phyloP scores from a whole-genome alignment of 2,113 vertebrate genomes.

The Carlito syrichta region DNA sequence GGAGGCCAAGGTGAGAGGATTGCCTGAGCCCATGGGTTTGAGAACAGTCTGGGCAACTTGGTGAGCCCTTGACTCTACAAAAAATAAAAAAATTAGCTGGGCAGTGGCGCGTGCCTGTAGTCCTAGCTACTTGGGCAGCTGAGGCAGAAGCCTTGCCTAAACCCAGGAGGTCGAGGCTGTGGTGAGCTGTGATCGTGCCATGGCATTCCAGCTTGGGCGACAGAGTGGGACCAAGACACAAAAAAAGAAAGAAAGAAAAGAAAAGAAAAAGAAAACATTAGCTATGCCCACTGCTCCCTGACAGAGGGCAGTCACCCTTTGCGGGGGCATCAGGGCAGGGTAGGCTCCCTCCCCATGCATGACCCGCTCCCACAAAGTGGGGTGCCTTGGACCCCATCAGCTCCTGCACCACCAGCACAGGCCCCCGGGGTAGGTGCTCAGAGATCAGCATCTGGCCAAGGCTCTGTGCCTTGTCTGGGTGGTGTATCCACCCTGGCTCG shows the following conservation, averaged over 20 bases:
- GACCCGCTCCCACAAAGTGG: not conserved
- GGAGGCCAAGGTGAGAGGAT: too few relatives aligned
- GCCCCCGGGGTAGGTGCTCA: not conserved
- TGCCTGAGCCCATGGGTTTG: too few relatives aligned
- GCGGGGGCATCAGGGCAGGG: not conserved
- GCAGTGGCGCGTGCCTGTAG: too few relatives aligned
- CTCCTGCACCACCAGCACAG: not conserved
- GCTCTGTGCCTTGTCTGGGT: not conserved
- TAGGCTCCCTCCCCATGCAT: not conserved
- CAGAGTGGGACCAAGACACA: not conserved
- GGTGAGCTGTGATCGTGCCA: too few relatives aligned
- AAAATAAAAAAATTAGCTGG: too few relatives aligned
- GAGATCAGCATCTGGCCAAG: not conserved
- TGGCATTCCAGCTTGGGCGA: too few relatives aligned
- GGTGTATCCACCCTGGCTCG: not conserved
- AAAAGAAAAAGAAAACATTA: not conserved
- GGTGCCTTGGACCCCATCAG: not conserved
- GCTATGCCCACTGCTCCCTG: not conserved
- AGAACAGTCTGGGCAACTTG: too few relatives aligned
- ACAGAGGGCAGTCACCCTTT: not conserved
- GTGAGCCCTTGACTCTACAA: too few relatives aligned
- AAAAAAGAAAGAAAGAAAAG: too few relatives aligned
- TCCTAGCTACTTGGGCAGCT: too few relatives aligned
- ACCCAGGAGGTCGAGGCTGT: too few relatives aligned
- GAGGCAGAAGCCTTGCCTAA: too few relatives aligned